These are phyloP conservation scores for Raphicerus campestris DNA, from an alignment of 2,113 vertebrate species.

Conservation along the genomic window DNA sequence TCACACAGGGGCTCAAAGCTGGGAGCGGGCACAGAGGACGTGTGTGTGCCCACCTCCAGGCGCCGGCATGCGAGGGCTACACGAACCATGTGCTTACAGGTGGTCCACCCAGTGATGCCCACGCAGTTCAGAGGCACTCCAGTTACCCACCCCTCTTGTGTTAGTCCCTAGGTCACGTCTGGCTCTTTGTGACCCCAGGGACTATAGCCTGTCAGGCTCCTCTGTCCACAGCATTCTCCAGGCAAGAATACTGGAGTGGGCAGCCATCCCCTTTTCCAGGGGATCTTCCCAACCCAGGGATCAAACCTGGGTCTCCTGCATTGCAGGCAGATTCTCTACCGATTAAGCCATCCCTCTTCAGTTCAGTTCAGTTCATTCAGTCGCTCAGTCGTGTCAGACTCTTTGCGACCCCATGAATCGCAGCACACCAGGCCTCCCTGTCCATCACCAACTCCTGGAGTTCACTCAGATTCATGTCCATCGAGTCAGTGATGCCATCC, in stretches of 20 bases:
- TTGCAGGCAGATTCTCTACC: background rate
- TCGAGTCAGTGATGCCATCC: too few species aligned
- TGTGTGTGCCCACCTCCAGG: background rate
- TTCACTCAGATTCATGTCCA: too few species aligned
- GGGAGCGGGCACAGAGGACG: rapidly evolving
- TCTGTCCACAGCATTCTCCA: background rate
- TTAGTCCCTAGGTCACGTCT: background rate
- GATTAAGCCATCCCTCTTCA: background rate
- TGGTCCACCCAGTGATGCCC: background rate
- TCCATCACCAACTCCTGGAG: too few species aligned
- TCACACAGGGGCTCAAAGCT: background rate
- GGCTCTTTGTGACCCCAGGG: background rate
- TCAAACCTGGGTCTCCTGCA: background rate
- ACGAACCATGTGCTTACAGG: background rate
- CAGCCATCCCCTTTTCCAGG: background rate
- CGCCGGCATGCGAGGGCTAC: background rate
- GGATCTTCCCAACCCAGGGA: background rate
- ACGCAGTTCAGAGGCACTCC: background rate
- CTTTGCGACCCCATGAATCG: too few species aligned
- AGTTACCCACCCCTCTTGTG: background rate
- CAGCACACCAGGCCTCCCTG: too few species aligned
- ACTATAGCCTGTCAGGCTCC: background rate
- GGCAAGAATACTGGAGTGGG: background rate
- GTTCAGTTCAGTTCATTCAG: too few species aligned
- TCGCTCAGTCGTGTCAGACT: too few species aligned